Conservation (phyloP, 2,113 vertebrate species). For the Zosterops pallidus region DNA sequence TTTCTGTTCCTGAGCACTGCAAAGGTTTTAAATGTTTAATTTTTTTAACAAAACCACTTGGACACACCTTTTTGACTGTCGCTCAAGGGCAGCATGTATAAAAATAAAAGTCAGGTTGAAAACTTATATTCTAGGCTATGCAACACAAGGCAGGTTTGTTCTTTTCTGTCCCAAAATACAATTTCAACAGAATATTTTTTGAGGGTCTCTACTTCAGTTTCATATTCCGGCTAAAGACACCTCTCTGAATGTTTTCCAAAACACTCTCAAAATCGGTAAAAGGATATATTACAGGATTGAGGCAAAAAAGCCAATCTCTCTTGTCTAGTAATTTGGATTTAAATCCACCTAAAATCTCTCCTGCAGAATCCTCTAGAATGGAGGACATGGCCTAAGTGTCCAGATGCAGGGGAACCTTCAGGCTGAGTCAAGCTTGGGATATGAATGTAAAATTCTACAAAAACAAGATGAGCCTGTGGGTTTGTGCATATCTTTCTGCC, state of each 20-base stretch:
- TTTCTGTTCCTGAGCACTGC: not conserved
- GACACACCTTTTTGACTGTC: not conserved
- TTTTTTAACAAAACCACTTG: not conserved
- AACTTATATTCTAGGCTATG: not conserved
- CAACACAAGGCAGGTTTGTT: not conserved
- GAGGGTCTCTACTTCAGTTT: not conserved
- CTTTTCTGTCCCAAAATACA: not conserved
- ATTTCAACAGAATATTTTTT: not conserved
- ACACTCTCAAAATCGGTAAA: not conserved
- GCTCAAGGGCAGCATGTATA: not conserved
- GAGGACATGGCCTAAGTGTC: not conserved
- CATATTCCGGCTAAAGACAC: not conserved
- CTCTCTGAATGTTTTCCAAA: not conserved
- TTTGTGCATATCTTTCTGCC: not conserved
- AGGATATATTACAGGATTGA: not conserved
- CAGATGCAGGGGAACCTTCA: not conserved
- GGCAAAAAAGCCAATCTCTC: not conserved
- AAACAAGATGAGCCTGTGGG: not conserved
- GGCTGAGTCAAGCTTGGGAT: fast-evolving
- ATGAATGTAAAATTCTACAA: not conserved
- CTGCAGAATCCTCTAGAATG: not conserved
- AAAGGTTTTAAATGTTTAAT: not conserved
- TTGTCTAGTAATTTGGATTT: not conserved
- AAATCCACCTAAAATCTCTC: not conserved
- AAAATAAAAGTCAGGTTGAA: not conserved